phyloP scores from a whole-genome alignment of 37 sponge, comb jelly and placozoan species.

The Geodia barretti region DNA sequence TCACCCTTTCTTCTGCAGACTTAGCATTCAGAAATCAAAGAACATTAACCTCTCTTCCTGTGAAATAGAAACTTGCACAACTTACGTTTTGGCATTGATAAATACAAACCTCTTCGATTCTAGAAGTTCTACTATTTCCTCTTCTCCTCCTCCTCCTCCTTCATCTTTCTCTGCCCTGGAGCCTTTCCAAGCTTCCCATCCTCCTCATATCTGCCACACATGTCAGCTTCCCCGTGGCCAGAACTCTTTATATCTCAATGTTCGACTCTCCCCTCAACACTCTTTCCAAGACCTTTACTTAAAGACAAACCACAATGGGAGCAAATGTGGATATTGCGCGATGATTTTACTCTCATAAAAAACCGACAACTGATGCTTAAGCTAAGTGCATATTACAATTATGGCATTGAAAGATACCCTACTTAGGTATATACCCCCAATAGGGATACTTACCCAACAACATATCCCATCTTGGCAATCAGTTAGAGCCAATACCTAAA shows the following conservation, averaged over 20 bases:
- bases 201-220: conserved; percentile 66
- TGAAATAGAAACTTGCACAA: background rate
- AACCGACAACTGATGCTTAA: too few species aligned
- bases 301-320: background rate
- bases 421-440: too few species aligned
- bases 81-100: too few species aligned
- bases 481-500: conserved; percentile 84
- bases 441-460: conserved; percentile 53
- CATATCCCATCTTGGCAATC: conserved; percentile 84
- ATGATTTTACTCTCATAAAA: too few species aligned
- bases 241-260: conserved; percentile 72
- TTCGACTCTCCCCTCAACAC: conserved; percentile 58
- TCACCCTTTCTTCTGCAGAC: conserved; percentile 19
- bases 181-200: conserved; percentile 26
- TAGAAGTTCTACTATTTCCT: conserved; percentile 13
- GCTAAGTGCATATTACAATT: too few species aligned
- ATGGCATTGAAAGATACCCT: too few species aligned
- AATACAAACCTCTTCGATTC: background rate
- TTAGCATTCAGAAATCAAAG: conserved; percentile 59
- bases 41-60: conserved; percentile 12
- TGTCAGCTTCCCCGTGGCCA: conserved; percentile 74
- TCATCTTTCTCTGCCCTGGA: background rate
- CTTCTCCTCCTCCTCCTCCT: conserved; percentile 22
- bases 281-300: conserved; percentile 74
- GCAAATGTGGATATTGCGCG: background rate